Conservation (phyloP, 2,888 invertebrate genomes). For the Acleris emargana region DNA sequence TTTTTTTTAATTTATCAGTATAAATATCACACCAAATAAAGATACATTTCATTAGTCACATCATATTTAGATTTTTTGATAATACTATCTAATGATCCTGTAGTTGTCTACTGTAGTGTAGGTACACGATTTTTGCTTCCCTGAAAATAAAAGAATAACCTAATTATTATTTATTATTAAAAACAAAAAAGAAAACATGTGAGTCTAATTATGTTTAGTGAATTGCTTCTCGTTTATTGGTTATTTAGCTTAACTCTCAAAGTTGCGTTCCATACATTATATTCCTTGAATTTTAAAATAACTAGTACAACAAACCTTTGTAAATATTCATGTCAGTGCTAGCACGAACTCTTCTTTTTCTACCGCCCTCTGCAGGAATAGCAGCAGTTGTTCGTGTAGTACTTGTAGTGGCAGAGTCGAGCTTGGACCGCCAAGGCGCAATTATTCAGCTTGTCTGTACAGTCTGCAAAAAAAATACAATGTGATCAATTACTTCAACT, state of each 20-base stretch:
- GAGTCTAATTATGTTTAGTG: no score
- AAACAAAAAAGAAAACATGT: no score
- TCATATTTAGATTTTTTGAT: no score
- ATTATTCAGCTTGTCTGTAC: conserved; percentile 89
- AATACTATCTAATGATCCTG: no score
- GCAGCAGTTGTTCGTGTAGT: conserved; percentile 93
- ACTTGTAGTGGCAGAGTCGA: conserved; percentile 92
- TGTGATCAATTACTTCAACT: neutral
- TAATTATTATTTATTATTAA: no score
- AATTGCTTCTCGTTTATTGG: no score
- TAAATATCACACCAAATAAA: conserved; percentile 69
- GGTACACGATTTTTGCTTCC: no score
- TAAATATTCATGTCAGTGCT: neutral
- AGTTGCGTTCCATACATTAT: no score
- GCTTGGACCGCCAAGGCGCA: conserved; percentile 93
- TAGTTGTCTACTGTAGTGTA: no score
- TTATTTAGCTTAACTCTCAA: no score
- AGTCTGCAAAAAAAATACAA: conserved; percentile 60
- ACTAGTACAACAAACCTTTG: neutral
- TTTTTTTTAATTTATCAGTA: conserved; percentile 32
- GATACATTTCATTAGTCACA: no score
- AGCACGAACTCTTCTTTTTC: conserved; percentile 9
- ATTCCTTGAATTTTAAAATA: conserved; percentile 34
- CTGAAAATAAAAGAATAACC: no score
- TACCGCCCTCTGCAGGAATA: conserved; percentile 83